phyloP scores from a whole-genome alignment of 2,113 vertebrate genomes.

The Lethenteron camtschaticum region DNA sequence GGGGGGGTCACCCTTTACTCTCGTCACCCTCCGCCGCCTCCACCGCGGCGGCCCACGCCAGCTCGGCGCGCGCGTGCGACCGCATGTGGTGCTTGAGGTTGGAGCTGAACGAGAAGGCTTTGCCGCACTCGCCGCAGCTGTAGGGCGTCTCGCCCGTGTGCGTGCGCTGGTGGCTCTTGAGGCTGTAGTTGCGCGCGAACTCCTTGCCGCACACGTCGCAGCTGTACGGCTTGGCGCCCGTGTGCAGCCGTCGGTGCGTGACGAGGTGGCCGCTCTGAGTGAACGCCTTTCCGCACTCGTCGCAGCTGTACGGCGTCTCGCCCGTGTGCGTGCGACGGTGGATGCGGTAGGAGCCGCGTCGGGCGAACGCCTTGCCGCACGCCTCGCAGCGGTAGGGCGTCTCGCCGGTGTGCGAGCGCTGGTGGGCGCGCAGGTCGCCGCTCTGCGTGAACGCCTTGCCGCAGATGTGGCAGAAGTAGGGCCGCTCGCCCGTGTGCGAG shows the following conservation, averaged over 20 bases:
- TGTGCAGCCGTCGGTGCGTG: constrained; percentile 17
- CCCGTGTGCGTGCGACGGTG: constrained; percentile 19
- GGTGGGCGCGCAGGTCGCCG: constrained; percentile 21
- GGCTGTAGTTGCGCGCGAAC: constrained; percentile 13
- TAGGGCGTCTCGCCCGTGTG: constrained; percentile 12
- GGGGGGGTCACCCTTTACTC: too few species aligned
- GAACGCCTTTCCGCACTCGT: constrained; percentile 15
- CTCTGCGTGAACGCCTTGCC: constrained; percentile 25
- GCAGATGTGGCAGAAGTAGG: constrained; percentile 22
- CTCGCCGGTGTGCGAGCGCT: constrained; percentile 19
- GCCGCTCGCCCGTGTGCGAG: constrained; percentile 16
- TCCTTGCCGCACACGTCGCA: constrained; percentile 16
- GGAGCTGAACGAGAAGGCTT: constrained; percentile 13
- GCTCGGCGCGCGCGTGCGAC: constrained; percentile 8
- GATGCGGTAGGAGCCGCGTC: constrained; percentile 17
- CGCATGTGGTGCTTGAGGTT: constrained; percentile 12
- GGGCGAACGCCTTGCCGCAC: constrained; percentile 19
- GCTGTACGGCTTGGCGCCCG: constrained; percentile 13
- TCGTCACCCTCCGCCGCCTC: too few species aligned
- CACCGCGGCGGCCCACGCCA: too few species aligned
- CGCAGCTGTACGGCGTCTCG: constrained; percentile 15
- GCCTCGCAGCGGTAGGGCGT: constrained; percentile 18
- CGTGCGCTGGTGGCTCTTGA: constrained; percentile 10
- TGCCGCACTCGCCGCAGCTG: constrained; percentile 13
- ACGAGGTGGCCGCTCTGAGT: constrained; percentile 12